Percentiles rank a stretch among this genome's conserved stretches.
Conservation (phyloP, 1,140 invertebrate genomes). For the Melitaea cinxia region DNA sequence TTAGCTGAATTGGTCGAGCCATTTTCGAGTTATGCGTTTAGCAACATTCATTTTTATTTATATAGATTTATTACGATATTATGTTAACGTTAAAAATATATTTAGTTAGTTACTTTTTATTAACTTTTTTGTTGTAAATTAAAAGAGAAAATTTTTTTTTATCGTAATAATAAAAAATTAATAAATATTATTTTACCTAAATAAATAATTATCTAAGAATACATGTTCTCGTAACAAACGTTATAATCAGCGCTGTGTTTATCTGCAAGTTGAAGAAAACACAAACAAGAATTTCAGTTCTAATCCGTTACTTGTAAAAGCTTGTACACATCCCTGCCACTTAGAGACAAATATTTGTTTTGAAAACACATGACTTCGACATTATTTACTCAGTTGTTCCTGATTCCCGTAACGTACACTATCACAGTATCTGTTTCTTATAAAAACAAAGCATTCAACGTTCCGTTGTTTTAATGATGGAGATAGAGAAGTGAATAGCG, state of each 20-base stretch:
- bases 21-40: too few relatives aligned
- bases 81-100: too few relatives aligned
- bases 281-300: neutral
- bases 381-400: conserved; percentile 23
- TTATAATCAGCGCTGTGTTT: neutral
- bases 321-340: neutral
- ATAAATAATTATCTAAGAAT: neutral
- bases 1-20: too few relatives aligned
- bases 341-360: conserved; percentile 3
- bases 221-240: neutral
- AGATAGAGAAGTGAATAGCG: neutral
- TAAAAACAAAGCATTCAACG: conserved; percentile 24
- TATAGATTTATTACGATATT: too few relatives aligned
- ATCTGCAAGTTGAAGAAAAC: neutral
- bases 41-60: too few relatives aligned
- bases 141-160: too few relatives aligned
- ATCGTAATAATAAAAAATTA: too few relatives aligned
- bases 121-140: too few relatives aligned
- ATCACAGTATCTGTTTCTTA: conserved; percentile 24
- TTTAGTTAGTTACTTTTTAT: too few relatives aligned
- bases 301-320: neutral
- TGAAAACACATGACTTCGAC: neutral
- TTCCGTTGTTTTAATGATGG: conserved; percentile 13
- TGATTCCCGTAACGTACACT: conserved; percentile 24
- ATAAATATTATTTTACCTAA: neutral